A percentile compares a stretch with the other conserved stretches of the same genome.
Conservation (phyloP, 2,797 vertebrate species). For the Muraenolepis orangiensis region DNA sequence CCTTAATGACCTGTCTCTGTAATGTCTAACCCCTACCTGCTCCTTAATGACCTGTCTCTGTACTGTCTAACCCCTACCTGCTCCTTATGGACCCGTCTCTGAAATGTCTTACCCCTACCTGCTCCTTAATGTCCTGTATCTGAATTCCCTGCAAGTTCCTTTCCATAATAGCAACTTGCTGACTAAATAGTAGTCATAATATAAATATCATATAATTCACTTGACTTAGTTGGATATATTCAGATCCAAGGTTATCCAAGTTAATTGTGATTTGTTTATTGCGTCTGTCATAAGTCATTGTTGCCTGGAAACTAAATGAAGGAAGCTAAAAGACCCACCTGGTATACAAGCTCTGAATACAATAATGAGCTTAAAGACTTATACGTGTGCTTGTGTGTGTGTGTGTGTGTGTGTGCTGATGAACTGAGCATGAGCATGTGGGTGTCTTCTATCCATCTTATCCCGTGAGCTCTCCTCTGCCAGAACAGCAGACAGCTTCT, state of each 20-base stretch:
- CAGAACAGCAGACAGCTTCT: conserved; percentile 13
- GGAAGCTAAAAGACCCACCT: conserved; percentile 54
- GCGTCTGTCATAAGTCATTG: conserved; percentile 20
- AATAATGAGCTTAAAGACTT: conserved; percentile 87
- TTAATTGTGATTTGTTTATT: not conserved
- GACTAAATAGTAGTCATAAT: not conserved
- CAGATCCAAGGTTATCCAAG: too few species aligned
- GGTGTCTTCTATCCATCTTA: conserved; percentile 64
- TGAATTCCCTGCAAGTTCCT: not conserved
- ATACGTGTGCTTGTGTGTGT: not conserved
- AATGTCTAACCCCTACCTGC: too few species aligned
- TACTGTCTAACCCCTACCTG: not conserved
- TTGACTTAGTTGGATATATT: not conserved
- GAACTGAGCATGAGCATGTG: conserved; percentile 76
- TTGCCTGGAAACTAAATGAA: conserved; percentile 30
- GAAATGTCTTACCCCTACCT: not conserved
- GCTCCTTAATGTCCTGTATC: not conserved
- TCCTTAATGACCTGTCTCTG: too few species aligned
- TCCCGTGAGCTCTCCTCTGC: conserved; percentile 55
- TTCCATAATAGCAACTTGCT: not conserved
- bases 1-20: too few species aligned
- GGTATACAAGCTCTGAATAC: conserved; percentile 74
- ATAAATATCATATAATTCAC: not conserved
- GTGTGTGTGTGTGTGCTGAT: conserved; percentile 24
- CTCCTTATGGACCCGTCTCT: not conserved